Base-by-base conservation (phyloP, 2,888 invertebrate genomes). In the Bruchidius siliquastri region DNA sequence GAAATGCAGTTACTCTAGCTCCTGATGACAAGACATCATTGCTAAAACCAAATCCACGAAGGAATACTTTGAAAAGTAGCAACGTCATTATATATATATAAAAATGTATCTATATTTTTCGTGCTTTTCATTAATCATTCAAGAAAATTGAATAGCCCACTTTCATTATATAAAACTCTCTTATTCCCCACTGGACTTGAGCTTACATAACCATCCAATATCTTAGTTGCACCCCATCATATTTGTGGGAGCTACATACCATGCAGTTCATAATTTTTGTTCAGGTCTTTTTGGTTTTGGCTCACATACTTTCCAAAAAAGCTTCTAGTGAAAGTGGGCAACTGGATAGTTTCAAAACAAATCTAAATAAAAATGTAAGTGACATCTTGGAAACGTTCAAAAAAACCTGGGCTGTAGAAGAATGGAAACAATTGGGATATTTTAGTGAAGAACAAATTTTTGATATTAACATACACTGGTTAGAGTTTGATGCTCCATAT, bases 401-500 rank as follows among this genome's bases (percentile, higher is more conserved):
- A 71, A 73, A 75, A 26, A 79, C 77, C 21, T 87, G 86, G 81
- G 87, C 87, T 0, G 82, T 87, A 2, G 83, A 85, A 22, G 82
- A 83, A 67, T 92, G 91, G 92, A 84, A 84, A 76, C 80, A 87
- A 70, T 82, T 86, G 75, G 90, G 91, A 22, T 88, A 88, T 81
- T 91, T 91, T 82, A 85, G 87, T 3, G 90, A 90, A 67, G 88
- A 89, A 75, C 90, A 89, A 80, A 81, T 91, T 79, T 82, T 87
- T 74, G 84, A 88, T 76, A 91, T 94, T 76, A 92, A 93, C 85
- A 87, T 89, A 0, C 92, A 94, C 83, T 94, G 94, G 94, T 85
- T 94, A 77, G 86, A 88, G 79, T 94, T 91, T 83, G 88, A 89
- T 22, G 93, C 93, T 1, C 92, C 92, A 0, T 84, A 87, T 67